phyloP scores from a whole-genome alignment of 2,113 vertebrate genomes.

The Aleadryas rufinucha region DNA sequence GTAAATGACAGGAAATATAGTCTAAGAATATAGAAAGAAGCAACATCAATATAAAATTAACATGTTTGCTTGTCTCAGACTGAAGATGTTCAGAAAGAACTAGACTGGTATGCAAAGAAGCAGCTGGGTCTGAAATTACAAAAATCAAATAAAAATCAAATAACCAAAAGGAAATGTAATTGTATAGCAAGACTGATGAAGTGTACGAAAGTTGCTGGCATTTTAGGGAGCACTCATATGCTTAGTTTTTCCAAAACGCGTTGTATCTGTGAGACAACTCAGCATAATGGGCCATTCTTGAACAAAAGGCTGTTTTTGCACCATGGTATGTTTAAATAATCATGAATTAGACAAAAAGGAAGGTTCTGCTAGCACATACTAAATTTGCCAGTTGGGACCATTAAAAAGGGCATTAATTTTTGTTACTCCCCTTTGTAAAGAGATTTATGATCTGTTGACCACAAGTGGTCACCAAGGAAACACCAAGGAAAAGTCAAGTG shows the following conservation, averaged over 20 bases:
- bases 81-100: neutral
- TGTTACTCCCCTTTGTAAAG: neutral
- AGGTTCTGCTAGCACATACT: neutral
- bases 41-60: neutral
- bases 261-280: neutral
- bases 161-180: neutral
- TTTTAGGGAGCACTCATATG: neutral
- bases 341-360: neutral
- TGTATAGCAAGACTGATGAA: neutral
- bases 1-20: neutral
- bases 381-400: neutral
- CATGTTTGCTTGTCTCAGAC: neutral
- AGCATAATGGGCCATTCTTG: neutral
- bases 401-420: neutral
- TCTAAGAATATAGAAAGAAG: neutral
- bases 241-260: neutral
- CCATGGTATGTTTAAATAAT: neutral
- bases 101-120: neutral
- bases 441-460: neutral
- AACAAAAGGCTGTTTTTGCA: neutral
- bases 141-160: neutral
- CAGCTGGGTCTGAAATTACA: neutral
- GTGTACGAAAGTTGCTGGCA: neutral
- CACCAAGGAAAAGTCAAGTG: neutral
- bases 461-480: neutral